Evolutionary conservation across 1,140 invertebrate genomes (phyloP).

Genomic region (Telenomus remus): DNA sequence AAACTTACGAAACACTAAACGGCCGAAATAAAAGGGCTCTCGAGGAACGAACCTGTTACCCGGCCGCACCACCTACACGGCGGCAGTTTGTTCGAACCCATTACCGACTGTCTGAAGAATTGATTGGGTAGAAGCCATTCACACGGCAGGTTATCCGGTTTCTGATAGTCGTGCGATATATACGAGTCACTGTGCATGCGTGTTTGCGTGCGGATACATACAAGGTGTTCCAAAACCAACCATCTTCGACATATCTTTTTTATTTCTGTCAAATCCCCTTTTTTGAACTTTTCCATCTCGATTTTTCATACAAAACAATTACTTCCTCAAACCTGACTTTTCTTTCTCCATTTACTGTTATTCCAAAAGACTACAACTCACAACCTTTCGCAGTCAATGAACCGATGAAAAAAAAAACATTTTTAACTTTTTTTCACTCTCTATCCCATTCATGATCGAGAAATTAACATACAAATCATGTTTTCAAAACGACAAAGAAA

Average conservation of each 20-base stretch:
- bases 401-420: too few species aligned
- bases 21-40: conserved; percentile 41
- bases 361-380: too few species aligned
- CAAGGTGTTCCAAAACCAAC: conserved; percentile 40
- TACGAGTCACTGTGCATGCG: conserved; percentile 41
- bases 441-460: too few species aligned
- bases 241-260: conserved; percentile 10
- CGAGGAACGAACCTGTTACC: conserved; percentile 43
- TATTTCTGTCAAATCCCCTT: not conserved
- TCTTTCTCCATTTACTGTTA: too few species aligned
- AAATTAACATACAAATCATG: conserved; percentile 3
- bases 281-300: too few species aligned
- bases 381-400: too few species aligned
- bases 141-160: conserved; percentile 56
- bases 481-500: not conserved
- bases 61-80: conserved; percentile 67
- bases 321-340: too few species aligned
- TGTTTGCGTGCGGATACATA: conserved; percentile 34
- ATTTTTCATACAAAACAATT: not conserved
- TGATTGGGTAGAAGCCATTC: conserved; percentile 63
- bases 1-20: conserved; percentile 40
- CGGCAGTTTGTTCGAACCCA: conserved; percentile 57
- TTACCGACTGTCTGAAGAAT: conserved; percentile 62
- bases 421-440: too few species aligned
- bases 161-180: conserved; percentile 52